These are phyloP conservation scores for Phrynosoma blainvillii DNA, from an alignment of 2,113 vertebrate genomes.

Conservation along the genomic window DNA sequence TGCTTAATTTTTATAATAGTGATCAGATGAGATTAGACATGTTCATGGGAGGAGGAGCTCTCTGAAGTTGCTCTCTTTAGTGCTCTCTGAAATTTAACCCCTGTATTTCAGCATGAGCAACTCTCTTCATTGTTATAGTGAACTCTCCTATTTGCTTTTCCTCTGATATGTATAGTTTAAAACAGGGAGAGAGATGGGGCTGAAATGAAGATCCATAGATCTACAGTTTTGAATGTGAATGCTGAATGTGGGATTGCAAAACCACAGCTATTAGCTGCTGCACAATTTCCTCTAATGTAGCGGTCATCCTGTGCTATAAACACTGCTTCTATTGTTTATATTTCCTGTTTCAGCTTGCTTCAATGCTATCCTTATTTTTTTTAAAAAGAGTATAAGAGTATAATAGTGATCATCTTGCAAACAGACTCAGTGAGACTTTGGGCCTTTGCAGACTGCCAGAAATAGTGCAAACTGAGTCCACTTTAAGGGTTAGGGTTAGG, in stretches of 20 bases:
- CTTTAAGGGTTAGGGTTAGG: too few species aligned
- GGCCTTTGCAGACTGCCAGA: too few species aligned
- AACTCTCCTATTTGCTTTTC: conserved; percentile 40
- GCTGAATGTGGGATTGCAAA: conserved; percentile 23
- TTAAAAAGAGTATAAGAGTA: not conserved
- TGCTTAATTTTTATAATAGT: conserved; percentile 33
- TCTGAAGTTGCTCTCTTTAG: not conserved
- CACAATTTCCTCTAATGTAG: not conserved
- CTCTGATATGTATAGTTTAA: conserved; percentile 42
- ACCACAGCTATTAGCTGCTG: not conserved
- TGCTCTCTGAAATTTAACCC: conserved; percentile 52
- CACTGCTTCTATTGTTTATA: not conserved
- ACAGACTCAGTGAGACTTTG: not conserved
- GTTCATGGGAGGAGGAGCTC: not conserved
- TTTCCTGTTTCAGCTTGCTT: conserved; percentile 14
- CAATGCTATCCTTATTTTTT: not conserved
- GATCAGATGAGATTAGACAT: conserved; percentile 30
- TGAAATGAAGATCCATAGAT: conserved; percentile 67
- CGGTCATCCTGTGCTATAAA: not conserved
- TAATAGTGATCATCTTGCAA: not conserved
- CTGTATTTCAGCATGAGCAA: conserved; percentile 55
- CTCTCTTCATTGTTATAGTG: conserved; percentile 57
- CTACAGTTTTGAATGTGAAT: conserved; percentile 63
- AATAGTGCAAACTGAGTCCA: too few species aligned
- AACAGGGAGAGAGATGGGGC: conserved; percentile 40